Conservation (phyloP, 35 echinoderm and acorn worm species). For the Heliocidaris erythrogramma region DNA sequence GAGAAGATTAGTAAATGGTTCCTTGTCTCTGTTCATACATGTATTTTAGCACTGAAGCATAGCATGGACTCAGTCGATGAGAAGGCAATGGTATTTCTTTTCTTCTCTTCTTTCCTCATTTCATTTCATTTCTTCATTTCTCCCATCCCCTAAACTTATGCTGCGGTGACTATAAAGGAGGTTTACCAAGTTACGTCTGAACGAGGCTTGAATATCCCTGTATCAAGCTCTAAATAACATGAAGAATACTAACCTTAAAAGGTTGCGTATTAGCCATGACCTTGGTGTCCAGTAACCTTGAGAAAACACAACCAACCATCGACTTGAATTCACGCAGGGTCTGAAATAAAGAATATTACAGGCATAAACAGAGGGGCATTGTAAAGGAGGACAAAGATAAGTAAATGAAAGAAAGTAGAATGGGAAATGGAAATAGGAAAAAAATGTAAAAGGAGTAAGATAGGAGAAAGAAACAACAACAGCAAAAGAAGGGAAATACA, state of each 20-base stretch:
- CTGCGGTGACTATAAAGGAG: too few species aligned
- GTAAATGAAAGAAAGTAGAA: not conserved
- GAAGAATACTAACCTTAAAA: slow-evolving; percentile 77
- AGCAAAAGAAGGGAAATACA: too few species aligned
- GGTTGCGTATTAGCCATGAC: slow-evolving; percentile 86
- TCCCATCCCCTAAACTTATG: too few species aligned
- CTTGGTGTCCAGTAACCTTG: slow-evolving; percentile 85
- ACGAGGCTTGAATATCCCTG: not conserved
- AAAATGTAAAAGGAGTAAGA: not conserved
- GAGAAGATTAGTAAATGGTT: too few species aligned
- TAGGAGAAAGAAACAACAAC: too few species aligned
- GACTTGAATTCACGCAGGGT: slow-evolving; percentile 79
- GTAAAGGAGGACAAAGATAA: not conserved
- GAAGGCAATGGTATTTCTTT: too few species aligned
- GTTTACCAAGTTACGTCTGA: too few species aligned
- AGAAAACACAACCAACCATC: slow-evolving; percentile 72
- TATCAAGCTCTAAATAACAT: not conserved
- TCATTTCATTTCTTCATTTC: too few species aligned
- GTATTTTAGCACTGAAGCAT: too few species aligned
- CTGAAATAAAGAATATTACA: slow-evolving; percentile 35
- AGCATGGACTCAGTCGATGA: too few species aligned
- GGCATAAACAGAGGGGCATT: not conserved
- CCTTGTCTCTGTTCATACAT: too few species aligned
- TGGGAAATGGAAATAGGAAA: not conserved
- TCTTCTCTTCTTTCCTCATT: too few species aligned